Base-by-base conservation (phyloP, 2,888 invertebrate genomes). In the Prosapia bicincta region DNA sequence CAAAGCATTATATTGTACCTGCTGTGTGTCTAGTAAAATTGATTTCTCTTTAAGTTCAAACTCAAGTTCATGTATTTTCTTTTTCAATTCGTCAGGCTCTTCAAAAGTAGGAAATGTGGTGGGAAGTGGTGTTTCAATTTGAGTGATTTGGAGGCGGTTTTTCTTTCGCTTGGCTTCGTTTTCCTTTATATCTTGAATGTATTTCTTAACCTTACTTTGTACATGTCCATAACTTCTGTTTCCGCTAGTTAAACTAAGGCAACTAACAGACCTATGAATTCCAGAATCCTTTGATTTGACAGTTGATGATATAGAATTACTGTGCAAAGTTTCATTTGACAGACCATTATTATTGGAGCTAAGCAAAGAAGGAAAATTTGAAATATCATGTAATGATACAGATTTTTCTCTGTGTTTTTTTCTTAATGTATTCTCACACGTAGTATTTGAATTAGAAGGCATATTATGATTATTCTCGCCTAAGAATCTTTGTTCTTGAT, bases 151-250 rank as follows among this genome's bases (percentile, higher is more conserved):
- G 23, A 66, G 67, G 66, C 73, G 69, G 24, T 71, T 69, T 74
- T 26, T 71, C 26, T 76, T 76, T n/a, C 72, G 66, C 6, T 68
- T 10, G 65, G 76, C 72, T 76, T 78, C 77, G 1, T 73, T 67
- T 26, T 80, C 78, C 69, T 79, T 80, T 20, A 81, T 82, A 65
- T 79, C 79, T 67, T 79, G 78, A 20, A 82, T 82, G 69, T 82
- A 82, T 66, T 81, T 80, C 70, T 81, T 81, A 0, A 82, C 81
- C 78, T 82, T 82, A 77, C 81, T 82, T 75, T 81, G 79, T 74
- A 82, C 78, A 76, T 82, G 82, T 43, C 81, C 81, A 78, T 81
- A 82, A 26, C 78, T 81, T 30, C 79, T 79, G 10, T 77, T 79
- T 26, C 76, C 72, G n/a, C 80, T 79, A 9, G 65, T 78, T 26